These are phyloP conservation scores for Anser cygnoides DNA, from an alignment of 2,113 vertebrate genomes.

Conservation along the genomic window DNA sequence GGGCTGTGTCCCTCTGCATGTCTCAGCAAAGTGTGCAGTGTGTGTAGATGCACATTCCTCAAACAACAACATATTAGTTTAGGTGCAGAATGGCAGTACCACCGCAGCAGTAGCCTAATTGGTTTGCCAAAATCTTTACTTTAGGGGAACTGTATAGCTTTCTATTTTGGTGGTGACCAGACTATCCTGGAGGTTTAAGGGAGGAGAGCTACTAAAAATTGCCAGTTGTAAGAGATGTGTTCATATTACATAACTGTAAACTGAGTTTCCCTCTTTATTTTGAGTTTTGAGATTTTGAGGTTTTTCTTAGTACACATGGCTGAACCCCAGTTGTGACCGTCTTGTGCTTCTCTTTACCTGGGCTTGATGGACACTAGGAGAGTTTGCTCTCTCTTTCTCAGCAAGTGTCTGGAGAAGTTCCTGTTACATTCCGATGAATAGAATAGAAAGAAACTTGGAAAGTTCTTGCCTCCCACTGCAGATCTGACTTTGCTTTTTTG, in stretches of 20 bases:
- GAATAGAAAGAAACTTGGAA: background rate
- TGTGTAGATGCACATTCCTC: background rate
- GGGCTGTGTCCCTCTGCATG: background rate
- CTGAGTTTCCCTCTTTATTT: background rate
- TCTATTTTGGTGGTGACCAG: background rate
- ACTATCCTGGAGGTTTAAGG: background rate
- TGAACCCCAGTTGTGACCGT: background rate
- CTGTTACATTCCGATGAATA: background rate
- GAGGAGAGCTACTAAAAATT: background rate
- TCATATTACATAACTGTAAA: background rate
- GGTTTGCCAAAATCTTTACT: background rate
- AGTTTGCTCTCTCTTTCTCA: background rate
- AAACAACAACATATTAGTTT: background rate
- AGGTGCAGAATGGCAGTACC: background rate
- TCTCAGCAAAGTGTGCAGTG: background rate
- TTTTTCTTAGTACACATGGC: background rate
- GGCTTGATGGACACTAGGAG: background rate
- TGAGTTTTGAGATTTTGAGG: background rate
- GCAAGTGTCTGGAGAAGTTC: background rate
- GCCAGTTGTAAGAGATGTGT: background rate
- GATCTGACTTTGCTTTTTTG: background rate
- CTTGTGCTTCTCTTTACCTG: background rate
- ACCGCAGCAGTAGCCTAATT: background rate
- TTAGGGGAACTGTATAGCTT: background rate
- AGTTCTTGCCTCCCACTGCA: background rate